Conservation (phyloP, 2,888 invertebrate genomes). For the Callosobruchus maculatus region DNA sequence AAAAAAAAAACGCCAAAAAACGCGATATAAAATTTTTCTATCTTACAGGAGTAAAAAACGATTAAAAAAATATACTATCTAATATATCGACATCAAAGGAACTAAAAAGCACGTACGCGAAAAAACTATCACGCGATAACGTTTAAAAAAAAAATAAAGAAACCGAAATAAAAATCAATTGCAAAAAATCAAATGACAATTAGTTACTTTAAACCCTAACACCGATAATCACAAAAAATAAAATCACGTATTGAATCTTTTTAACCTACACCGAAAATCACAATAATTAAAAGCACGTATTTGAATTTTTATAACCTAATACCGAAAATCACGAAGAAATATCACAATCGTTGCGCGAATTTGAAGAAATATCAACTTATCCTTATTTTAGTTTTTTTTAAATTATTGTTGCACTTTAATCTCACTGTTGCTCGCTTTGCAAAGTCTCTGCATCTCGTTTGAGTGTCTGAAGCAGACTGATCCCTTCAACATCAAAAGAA, state of each 20-base stretch:
- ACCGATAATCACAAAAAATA: neutral
- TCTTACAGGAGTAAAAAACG: too few species aligned
- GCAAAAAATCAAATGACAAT: neutral
- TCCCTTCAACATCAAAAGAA: neutral
- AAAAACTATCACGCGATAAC: neutral
- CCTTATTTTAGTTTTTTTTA: neutral
- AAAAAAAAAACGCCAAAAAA: too few species aligned
- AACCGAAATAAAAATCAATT: neutral
- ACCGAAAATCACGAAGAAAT: neutral
- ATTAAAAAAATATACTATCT: neutral
- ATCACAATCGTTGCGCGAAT: neutral
- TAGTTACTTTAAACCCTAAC: neutral
- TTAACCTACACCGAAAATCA: too few species aligned
- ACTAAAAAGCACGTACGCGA: neutral
- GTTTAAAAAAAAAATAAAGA: neutral
- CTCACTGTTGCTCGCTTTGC: neutral
- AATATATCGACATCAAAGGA: neutral
- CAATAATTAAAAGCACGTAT: neutral
- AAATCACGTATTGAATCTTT: too few species aligned
- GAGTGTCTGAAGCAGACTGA: constrained; percentile 17
- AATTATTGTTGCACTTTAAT: neutral
- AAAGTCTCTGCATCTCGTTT: neutral
- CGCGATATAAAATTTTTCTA: too few species aligned
- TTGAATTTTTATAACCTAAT: neutral
- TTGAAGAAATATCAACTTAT: neutral